These are phyloP conservation scores for Eptesicus fuscus DNA, from an alignment of 2,113 vertebrate genomes.

Conservation along the genomic window DNA sequence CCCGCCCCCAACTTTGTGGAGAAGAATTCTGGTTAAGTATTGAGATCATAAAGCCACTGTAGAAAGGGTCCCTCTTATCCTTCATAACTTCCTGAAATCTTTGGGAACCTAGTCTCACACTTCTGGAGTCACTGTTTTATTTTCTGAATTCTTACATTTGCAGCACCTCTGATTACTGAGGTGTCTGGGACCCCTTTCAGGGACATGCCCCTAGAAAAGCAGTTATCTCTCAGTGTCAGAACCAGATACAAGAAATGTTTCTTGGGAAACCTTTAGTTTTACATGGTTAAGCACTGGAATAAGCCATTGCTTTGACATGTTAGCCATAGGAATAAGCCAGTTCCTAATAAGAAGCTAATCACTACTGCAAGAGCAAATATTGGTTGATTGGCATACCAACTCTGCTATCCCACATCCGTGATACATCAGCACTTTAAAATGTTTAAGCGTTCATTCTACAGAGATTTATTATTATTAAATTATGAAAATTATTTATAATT, in stretches of 20 bases:
- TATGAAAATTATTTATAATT: not conserved
- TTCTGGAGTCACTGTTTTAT: not conserved
- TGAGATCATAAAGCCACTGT: not conserved
- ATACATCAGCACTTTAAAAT: not conserved
- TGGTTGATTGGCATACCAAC: not conserved
- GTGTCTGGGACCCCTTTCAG: not conserved
- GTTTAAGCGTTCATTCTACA: not conserved
- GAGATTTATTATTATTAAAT: not conserved
- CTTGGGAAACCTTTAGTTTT: not conserved
- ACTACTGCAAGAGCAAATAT: not conserved
- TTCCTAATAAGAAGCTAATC: not conserved
- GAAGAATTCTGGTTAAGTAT: slow-evolving; percentile 23
- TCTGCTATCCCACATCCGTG: not conserved
- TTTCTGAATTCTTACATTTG: not conserved
- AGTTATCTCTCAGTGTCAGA: not conserved
- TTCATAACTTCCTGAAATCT: not conserved
- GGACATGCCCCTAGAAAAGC: not conserved
- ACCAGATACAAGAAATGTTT: not conserved
- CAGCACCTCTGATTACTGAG: not conserved
- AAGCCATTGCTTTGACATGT: not conserved
- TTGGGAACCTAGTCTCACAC: not conserved
- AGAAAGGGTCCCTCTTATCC: not conserved
- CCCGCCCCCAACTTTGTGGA: not conserved
- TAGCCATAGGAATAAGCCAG: not conserved
- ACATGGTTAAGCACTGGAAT: not conserved